Evolutionary conservation across 2,888 invertebrate species (phyloP).

Genomic region (Corythucha ciliata): DNA sequence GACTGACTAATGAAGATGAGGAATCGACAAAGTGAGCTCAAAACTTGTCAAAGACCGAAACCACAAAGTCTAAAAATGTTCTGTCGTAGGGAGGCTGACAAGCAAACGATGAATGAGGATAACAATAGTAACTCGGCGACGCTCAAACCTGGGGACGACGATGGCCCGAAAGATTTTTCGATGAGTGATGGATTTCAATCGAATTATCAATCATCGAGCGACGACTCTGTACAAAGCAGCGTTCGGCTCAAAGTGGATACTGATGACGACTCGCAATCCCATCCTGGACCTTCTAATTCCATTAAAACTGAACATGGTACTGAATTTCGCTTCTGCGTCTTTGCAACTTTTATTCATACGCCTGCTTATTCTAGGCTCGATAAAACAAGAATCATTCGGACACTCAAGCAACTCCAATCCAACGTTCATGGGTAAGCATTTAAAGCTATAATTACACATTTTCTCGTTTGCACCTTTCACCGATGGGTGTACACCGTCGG

Average conservation of each 20-base stretch:
- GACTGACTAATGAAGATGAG: constrained; percentile 26
- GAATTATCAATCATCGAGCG: constrained; percentile 12
- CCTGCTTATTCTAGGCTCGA: constrained; percentile 10
- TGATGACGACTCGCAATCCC: constrained; percentile 25
- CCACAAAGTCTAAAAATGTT: too few relatives aligned
- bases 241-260: constrained; percentile 14
- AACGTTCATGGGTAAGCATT: constrained; percentile 15
- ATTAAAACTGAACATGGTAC: neutral
- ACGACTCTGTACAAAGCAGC: constrained; percentile 13
- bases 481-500: too few relatives aligned
- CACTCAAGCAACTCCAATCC: constrained; percentile 15
- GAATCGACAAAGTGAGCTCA: constrained; percentile 4
- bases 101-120: neutral
- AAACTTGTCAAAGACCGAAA: too few relatives aligned
- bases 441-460: too few relatives aligned
- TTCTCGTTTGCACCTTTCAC: too few relatives aligned
- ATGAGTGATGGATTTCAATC: constrained; percentile 9
- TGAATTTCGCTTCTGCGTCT: neutral
- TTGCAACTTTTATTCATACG: neutral
- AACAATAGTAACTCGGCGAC: neutral
- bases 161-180: constrained; percentile 15
- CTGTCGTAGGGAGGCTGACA: constrained; percentile 1
- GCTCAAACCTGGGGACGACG: constrained; percentile 12
- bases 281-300: constrained; percentile 20
- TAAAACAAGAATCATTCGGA: constrained; percentile 17